Base-by-base conservation (phyloP, 2,888 invertebrate genomes). In the Punctoribates punctum region DNA sequence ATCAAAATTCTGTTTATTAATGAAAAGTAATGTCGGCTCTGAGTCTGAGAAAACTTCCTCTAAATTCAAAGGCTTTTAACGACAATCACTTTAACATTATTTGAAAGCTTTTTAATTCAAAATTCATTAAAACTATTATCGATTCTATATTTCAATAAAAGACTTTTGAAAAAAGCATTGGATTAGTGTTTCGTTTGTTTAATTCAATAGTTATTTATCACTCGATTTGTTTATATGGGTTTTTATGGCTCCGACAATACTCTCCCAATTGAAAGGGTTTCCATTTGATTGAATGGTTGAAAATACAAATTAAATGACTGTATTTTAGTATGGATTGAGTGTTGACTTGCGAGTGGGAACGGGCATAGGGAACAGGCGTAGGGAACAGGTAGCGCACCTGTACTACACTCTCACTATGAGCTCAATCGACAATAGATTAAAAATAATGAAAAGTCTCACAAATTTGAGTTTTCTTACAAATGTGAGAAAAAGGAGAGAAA, bases 401-500 rank as follows among this genome's bases (percentile, higher is more conserved):
- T 67, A 67, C 9, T 11, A 1, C 13, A 42, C 65, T 67, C 38
- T 27, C 9, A 17, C 23, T 60, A 15, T 13, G 51, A 2, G 2
- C 27, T 67, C 38, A 20, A 62, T 42, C 11, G 38, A 48, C 72
- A 72, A 48, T 48, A 72, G 38, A 38, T 67, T 34, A 11, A 48
- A 42, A 65, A 29, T 38, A 29, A 34, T 67, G 65, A 38, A 67
- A 72, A 48, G 46, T 25, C 42, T 42, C 13, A 42, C 42, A 42
- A 42, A 42, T 42, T 8, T 42, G 42, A 42, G 42, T 20, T 70
- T 38, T 65, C 62, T n/a, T 42, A 70, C 20, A 70, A 67, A 42
- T 70, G 70, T 70, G 70, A 70, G 48, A 72, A 72, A 72, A 48
- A 70, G 6, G 42, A 67, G 48, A 38, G 27, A 72, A 72, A 72